These are phyloP conservation scores for Dasyprocta punctata DNA, from an alignment of 2,113 vertebrate genomes.

Conservation along the genomic window DNA sequence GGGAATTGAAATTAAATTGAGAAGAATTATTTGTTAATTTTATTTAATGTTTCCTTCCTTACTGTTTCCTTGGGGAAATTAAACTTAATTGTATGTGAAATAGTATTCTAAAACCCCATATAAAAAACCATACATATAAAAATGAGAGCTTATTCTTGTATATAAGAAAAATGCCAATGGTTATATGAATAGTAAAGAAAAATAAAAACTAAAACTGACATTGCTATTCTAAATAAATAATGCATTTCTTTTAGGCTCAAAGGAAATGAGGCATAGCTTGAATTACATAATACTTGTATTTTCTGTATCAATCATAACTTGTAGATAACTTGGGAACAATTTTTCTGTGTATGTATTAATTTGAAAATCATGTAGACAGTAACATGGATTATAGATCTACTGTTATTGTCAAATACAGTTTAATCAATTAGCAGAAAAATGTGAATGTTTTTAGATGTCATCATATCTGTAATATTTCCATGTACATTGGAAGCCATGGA, in stretches of 20 bases:
- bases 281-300: neutral
- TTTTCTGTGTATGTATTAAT: neutral
- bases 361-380: constrained; percentile 38
- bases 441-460: neutral
- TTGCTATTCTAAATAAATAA: constrained; percentile 11
- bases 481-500: neutral
- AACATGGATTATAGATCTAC: neutral
- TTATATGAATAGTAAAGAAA: constrained; percentile 9
- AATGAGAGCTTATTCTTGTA: constrained; percentile 55
- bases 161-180: neutral
- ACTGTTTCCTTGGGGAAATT: constrained; percentile 10
- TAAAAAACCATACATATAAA: constrained; percentile 30
- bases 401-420: neutral
- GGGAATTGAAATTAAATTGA: constrained; percentile 30
- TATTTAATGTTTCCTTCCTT: constrained; percentile 47
- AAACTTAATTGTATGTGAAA: constrained; percentile 53
- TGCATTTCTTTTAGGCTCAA: constrained; percentile 16
- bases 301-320: neutral
- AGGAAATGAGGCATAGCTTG: constrained; percentile 20
- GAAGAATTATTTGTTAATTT: constrained; percentile 61
- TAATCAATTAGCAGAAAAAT: constrained; percentile 24
- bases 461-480: neutral
- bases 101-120: constrained; percentile 41
- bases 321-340: neutral
- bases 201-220: constrained; percentile 61